Base-by-base conservation (phyloP, 1,140 invertebrate species). In the Ylistrum balloti region DNA sequence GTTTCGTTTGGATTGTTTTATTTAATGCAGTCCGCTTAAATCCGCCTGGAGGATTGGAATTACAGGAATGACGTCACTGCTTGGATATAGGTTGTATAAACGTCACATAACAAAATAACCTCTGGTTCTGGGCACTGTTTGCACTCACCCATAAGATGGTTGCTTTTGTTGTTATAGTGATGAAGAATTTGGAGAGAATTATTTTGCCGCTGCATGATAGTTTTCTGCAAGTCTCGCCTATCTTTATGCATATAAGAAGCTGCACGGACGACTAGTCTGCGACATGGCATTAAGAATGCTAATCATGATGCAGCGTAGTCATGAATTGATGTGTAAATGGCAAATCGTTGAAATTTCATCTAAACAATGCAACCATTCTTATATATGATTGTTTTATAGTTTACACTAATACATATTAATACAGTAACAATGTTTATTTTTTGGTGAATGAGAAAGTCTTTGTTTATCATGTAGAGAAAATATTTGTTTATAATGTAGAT, bases 31-130 rank as follows among this genome's bases (percentile, higher is more conserved):
- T 74, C 56, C 56, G 28, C 28, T 74, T 74, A 74, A 74, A 74
- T 74, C 56, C 56, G 13, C 56, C 56, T 28, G 56, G 56, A 74
- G 56, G 56, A 74, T n/a, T 74, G 56, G 56, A 74, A 74, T 74
- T 74, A 74, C 56, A 74, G 56, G 56, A 74, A 74, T 74, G 56
- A 74, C 56, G 22, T 74, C 56, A 74, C 56, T 74, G 56, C 56
- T 28, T 28, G 56, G 56, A 74, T 74, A 28, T 74, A 74, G 56
- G 56, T 74, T 74, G 56, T 74, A 74, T 74, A 28, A n/a, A 74
- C 56, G 22, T 74, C n/a, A 28, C 56, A 7, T 13, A 45, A 45
- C 41, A 45, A 13, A 17, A 28, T 74, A 74, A 74, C n/a, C n/a
- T 74, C 7, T 74, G 56, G 56, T 74, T n/a, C 56, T 74, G 56